A percentile compares a stretch with the other conserved stretches of the same genome.
These are phyloP conservation scores for Capreolus pygargus DNA, from an alignment of 2,113 vertebrate genomes.

Conservation along the genomic window DNA sequence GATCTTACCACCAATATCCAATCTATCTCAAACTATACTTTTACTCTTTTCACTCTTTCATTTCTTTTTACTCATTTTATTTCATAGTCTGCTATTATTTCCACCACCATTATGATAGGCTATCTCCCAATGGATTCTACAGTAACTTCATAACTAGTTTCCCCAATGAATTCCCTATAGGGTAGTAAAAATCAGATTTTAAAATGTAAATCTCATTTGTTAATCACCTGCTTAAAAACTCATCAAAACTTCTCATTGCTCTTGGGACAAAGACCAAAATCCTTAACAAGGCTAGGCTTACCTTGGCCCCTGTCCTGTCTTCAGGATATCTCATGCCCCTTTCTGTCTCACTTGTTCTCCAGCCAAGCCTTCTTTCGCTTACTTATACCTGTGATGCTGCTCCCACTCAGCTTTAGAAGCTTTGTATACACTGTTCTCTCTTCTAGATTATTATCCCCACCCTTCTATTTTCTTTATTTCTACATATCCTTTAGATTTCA, in stretches of 20 bases:
- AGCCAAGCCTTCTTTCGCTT: not conserved
- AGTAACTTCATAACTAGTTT: not conserved
- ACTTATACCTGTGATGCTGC: not conserved
- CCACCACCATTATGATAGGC: not conserved
- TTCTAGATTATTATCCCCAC: not conserved
- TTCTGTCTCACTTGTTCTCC: not conserved
- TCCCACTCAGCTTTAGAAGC: not conserved
- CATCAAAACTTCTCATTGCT: not conserved
- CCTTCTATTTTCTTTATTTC: not conserved
- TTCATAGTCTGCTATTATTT: not conserved
- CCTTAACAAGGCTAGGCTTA: not conserved
- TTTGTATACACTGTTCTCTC: not conserved
- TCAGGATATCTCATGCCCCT: not conserved
- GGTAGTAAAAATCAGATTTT: not conserved
- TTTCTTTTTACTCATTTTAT: not conserved
- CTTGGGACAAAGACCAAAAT: not conserved
- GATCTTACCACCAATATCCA: not conserved
- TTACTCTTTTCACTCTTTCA: not conserved
- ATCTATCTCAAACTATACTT: not conserved
- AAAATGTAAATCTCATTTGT: not conserved
- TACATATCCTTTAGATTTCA: not conserved
- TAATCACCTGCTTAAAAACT: not conserved
- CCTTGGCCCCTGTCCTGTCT: not conserved
- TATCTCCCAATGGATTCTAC: not conserved
- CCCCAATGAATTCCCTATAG: not conserved